Evolutionary conservation across 2,888 invertebrate species (phyloP), one percentile per base, ranked within the genome.

Genomic region (Machimus rusticus): DNA sequence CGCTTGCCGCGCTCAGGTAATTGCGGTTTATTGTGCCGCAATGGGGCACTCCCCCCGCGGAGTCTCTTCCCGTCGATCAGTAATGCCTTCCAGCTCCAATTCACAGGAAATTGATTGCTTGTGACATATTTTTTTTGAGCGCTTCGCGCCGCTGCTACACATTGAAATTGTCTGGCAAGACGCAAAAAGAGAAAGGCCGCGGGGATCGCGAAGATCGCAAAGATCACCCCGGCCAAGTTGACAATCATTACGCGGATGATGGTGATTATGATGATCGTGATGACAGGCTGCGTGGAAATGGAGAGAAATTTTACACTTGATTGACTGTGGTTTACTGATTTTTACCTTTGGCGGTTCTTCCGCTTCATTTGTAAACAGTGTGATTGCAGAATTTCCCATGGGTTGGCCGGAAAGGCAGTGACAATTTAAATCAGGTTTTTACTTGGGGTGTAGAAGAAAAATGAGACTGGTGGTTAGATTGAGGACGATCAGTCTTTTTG

Each of bases 241-340:
- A 66, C 66, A 19, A 66, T 66, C 66, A 66, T 66, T 66, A 66
- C 28, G 66, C 9, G 66, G 12, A 66, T 66, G 66, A 66, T 66
- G 66, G 66, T 66, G 66, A 66, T 66, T 66, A 66, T 23, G 28
- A 66, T 66, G 66, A 66, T 66, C 66, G 79, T 79, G 79, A 51
- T 79, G 51, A 79, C 51, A 79, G 28, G 14, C 39, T 79, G 31
- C 14, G 79, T 79, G 79, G 82, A 82, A 55, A 51, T 82, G 82
- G 55, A 34, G 55, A 82, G 82, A 78, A 78, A 82, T 82, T 82
- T 82, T 66, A 66, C 82, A 66, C 82, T 82, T 66, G 82, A 82
- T 82, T 82, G 82, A 51, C 55, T 82, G 57, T 57, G 82, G 82
- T 66, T 82, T 82, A 82, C 31, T 66, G 82, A 57, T 79, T 79